Evolutionary conservation across 2,113 vertebrate species (phyloP), one percentile per base, ranked within the genome.

Genomic region (Zosterops borbonicus): DNA sequence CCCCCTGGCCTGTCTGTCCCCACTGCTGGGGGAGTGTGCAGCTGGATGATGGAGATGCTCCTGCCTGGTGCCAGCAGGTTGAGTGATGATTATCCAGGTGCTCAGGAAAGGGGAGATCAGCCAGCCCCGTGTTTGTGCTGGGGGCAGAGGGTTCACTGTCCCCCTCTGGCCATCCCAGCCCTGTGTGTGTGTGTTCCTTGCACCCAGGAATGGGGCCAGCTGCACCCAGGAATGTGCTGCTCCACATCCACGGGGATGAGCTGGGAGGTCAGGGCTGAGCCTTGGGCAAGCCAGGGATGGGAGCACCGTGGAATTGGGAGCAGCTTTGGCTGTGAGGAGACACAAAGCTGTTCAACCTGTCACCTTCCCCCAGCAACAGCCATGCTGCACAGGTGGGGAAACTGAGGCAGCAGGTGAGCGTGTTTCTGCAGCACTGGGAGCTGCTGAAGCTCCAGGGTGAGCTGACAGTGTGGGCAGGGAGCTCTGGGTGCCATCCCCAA

Each of bases 401-500:
- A 69, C 71, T 56, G 86, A 94, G 93, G 91, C 91, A 83, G 44
- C 24, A 37, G 44, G 16, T 5, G 31, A 76, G n/a, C 5, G 4
- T 5, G 31, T 73, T 62, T 31, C 56, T 68, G 71, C 63, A 83
- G 52, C 14, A 3, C 5, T 6, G 52, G 41, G 27, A 24, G 19
- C 12, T 37, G 90, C 19, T 15, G 2, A 27, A 69, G 64, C 64
- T 18, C n/a, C 6, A 31, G 16, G 35, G 20, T 81, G 74, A 69
- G 3, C 9, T 16, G 89, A 47, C 70, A 75, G 68, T 1, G 6
- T 3, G 6, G 49, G 65, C 62, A 31, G 44, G 25, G 44, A 46
- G 35, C n/a, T 17, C 58, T 12, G 33, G 29, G 52, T 0, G 0
- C 62, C 4, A 2, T 56, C 6, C 50, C 35, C 47, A 6, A 35